phyloP scores from a whole-genome alignment of 2,888 invertebrate species.

The Schizotus pectinicornis region DNA sequence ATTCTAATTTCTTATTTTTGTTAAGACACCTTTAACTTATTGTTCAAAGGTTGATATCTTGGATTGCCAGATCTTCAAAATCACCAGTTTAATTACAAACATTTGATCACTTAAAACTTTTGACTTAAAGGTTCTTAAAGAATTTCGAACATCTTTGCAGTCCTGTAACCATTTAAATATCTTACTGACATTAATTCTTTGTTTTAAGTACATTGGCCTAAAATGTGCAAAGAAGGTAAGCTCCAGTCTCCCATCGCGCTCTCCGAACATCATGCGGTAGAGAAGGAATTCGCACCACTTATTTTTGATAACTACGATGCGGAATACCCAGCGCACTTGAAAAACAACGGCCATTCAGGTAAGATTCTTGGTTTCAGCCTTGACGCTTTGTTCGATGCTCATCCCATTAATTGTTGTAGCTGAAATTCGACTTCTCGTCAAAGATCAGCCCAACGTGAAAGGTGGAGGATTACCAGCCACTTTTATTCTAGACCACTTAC shows the following conservation, averaged over 20 bases:
- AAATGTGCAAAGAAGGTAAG: slow-evolving; percentile 66
- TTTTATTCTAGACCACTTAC: slow-evolving; percentile 74
- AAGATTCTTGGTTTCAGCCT: slow-evolving; percentile 37
- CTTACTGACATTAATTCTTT: not conserved
- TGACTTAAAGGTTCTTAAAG: no score
- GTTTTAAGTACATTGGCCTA: slow-evolving; percentile 65
- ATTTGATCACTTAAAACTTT: no score
- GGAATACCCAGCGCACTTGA: slow-evolving; percentile 60
- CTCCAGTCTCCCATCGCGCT: slow-evolving; percentile 83
- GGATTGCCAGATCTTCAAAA: no score
- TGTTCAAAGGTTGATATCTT: no score
- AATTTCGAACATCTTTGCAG: no score
- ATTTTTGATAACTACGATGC: slow-evolving; percentile 65
- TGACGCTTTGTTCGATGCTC: slow-evolving; percentile 1
- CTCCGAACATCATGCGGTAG: slow-evolving; percentile 61
- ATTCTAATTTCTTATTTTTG: no score
- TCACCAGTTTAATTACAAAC: no score
- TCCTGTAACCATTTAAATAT: no score
- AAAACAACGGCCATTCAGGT: slow-evolving; percentile 77
- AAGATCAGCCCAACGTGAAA: slow-evolving; percentile 45
- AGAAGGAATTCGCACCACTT: slow-evolving; percentile 60
- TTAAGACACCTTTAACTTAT: no score
- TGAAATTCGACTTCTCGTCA: slow-evolving; percentile 47
- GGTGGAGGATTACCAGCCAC: slow-evolving; percentile 67
- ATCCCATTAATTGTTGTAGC: slow-evolving; percentile 41